Base-by-base conservation (phyloP, 2,888 invertebrate species). In the Monoplex corrugatus region DNA sequence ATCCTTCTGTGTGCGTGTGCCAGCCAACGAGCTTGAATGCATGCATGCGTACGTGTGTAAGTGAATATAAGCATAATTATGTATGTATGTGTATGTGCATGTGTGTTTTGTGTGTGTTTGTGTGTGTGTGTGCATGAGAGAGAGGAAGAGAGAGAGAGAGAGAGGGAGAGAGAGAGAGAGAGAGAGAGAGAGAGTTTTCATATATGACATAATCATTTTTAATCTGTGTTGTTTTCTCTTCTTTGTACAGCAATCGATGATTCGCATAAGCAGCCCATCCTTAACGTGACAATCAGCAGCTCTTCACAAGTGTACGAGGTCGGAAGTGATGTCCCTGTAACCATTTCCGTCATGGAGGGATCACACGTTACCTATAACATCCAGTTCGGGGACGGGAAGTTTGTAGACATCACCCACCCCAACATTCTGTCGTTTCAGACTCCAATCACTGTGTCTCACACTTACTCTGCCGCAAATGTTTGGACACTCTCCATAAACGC, bases 341-440 rank as follows among this genome's bases (percentile, higher is more conserved):
- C 89, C 2, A 86, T 93, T 5, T 43, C 86, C 32, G 75, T 93
- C 80, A 87, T 75, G 23, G 89, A 92, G 57, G 93, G 93, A 0
- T 94, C 93, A 6, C 93, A 94, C 88, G 92, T 93, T 38, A 86
- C 89, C 32, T 93, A 91, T 83, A 80, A 40, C 23, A 84, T 93
- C 28, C 57, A 90, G 16, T 93, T 89, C 87, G 93, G 92, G 32
- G 93, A 94, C 89, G 93, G 92, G 0, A 63, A n/a, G 28, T 84
- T 83, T 0, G 72, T 85, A 6, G 87, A 23, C 1, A 44, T 78
- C n/a, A 38, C 19, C 16, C 89, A 92, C 75, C 90, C 91, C 0
- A 89, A 91, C 35, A 86, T 90, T 2, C 89, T 94, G 43, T 87
- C 93, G 3, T 94, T 93, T 75, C 86, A 89, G 32, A 72, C 88